A percentile compares a stretch with the other conserved stretches of the same genome.
Evolutionary conservation across 2,888 invertebrate genomes (phyloP).

Genomic region (Pachliopta kotzebuea): DNA sequence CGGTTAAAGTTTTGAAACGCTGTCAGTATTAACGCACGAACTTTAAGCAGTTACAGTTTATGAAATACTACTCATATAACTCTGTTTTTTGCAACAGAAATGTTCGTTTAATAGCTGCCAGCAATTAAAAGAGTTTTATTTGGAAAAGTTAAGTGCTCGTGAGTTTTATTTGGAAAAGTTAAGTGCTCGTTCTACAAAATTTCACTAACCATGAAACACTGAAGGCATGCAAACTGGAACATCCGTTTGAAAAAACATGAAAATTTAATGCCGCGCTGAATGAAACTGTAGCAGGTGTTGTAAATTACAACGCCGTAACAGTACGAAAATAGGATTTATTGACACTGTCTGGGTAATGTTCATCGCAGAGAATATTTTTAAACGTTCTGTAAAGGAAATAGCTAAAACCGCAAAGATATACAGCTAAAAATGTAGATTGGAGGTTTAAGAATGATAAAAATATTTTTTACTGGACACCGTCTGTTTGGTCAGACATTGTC

Average conservation of each 20-base stretch:
- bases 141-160: slow-evolving; percentile 47
- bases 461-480: too few species aligned
- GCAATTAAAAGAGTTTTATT: slow-evolving; percentile 47
- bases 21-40: slow-evolving; percentile 21
- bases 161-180: slow-evolving; percentile 48
- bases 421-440: not conserved
- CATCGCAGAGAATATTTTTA: not conserved
- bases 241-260: slow-evolving; percentile 20
- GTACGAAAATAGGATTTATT: slow-evolving; percentile 18
- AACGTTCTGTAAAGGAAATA: not conserved
- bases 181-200: slow-evolving; percentile 37
- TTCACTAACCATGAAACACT: slow-evolving; percentile 12
- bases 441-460: too few species aligned
- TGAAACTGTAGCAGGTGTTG: slow-evolving; percentile 22
- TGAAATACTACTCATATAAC: slow-evolving; percentile 32
- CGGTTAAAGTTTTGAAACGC: slow-evolving; percentile 25
- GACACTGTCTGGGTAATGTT: slow-evolving; percentile 18
- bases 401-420: not conserved
- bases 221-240: slow-evolving; percentile 10
- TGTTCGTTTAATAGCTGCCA: slow-evolving; percentile 36
- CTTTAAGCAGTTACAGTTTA: slow-evolving; percentile 32
- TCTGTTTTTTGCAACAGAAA: slow-evolving; percentile 33
- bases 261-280: slow-evolving; percentile 22
- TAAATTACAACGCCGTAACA: slow-evolving; percentile 20
- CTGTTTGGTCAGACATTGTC: too few species aligned